These are phyloP conservation scores for Zoanthus gigantus DNA, from an alignment of 92 coral and sea anemone species.

Conservation along the genomic window DNA sequence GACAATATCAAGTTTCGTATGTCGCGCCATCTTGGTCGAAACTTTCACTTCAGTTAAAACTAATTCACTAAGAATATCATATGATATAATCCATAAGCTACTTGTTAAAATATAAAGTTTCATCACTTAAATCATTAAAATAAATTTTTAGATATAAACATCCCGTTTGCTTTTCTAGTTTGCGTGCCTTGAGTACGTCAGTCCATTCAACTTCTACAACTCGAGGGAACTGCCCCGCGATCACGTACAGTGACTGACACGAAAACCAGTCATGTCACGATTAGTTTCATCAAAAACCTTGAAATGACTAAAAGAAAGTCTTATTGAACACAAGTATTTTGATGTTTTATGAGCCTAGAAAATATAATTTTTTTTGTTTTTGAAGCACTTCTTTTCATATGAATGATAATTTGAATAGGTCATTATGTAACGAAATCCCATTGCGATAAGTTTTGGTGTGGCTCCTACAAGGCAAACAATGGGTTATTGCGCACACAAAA, in stretches of 20 bases:
- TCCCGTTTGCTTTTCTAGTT: background rate
- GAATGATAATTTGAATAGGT: background rate
- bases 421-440: constrained; percentile 35
- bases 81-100: too few species aligned
- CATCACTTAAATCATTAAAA: too few species aligned
- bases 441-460: constrained; percentile 14
- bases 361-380: background rate
- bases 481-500: constrained; percentile 31
- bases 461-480: constrained; percentile 11
- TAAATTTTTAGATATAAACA: too few species aligned
- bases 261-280: background rate
- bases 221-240: background rate
- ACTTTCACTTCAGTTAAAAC: too few species aligned
- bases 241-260: background rate
- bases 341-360: too few species aligned
- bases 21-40: too few species aligned
- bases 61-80: too few species aligned
- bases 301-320: background rate
- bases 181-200: constrained; percentile 25
- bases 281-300: background rate
- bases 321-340: too few species aligned
- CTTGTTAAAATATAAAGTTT: too few species aligned
- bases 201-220: background rate
- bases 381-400: background rate
- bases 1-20: too few species aligned